These are phyloP conservation scores for Lasioglossum albipes DNA, from an alignment of 1,140 invertebrate species.

Conservation along the genomic window DNA sequence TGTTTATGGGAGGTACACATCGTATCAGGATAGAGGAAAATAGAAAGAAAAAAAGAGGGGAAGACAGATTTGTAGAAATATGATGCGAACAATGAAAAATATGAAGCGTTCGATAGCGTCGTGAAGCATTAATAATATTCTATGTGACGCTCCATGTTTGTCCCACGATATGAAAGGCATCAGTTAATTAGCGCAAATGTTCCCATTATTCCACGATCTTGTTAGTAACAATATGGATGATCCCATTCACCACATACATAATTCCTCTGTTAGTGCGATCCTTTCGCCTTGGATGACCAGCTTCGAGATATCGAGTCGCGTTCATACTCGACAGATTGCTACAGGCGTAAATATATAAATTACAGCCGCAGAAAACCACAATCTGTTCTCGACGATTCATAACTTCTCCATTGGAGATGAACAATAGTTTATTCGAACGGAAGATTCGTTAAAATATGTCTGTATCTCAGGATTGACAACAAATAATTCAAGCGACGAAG, in stretches of 20 bases:
- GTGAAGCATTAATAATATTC: conserved; percentile 13
- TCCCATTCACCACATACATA: conserved; percentile 56
- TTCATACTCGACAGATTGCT: neutral
- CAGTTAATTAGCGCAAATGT: conserved; percentile 19
- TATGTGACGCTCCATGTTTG: neutral
- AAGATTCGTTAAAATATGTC: too few species aligned
- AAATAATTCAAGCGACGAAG: too few species aligned
- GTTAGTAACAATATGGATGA: conserved; percentile 27
- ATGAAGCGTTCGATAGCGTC: conserved; percentile 5
- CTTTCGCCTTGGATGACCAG: neutral
- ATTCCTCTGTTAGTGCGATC: conserved; percentile 7
- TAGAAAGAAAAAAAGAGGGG: neutral
- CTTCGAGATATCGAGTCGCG: neutral
- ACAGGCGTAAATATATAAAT: too few species aligned
- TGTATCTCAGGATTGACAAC: too few species aligned
- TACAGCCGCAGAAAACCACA: too few species aligned
- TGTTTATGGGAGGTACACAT: neutral
- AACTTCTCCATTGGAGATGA: too few species aligned
- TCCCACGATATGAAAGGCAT: neutral
- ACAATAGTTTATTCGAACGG: too few species aligned
- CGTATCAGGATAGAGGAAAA: neutral
- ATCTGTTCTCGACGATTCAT: too few species aligned
- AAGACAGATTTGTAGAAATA: neutral
- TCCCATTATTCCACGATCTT: conserved; percentile 9
- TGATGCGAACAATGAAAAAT: neutral